Percentiles rank a stretch among this genome's conserved stretches.
Evolutionary conservation across 2,888 invertebrate species (phyloP).

Genomic region (Dolichopus griseipennis): DNA sequence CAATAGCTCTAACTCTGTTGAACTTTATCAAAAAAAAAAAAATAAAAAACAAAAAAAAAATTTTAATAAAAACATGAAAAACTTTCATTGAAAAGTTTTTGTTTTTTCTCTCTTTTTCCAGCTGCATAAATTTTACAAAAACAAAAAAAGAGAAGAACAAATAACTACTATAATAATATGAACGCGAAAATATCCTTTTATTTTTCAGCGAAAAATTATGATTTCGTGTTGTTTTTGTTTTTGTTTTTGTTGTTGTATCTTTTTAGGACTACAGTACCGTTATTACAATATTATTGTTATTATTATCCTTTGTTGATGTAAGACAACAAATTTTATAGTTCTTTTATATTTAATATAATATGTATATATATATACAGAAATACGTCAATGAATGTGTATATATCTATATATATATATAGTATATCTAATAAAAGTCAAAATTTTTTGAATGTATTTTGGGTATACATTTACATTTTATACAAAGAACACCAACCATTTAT

Average conservation of each 20-base stretch:
- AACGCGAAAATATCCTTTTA: background rate
- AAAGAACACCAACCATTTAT: too few species aligned
- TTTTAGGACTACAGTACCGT: background rate
- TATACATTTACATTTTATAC: too few species aligned
- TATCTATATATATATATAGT: too few species aligned
- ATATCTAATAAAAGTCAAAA: too few species aligned
- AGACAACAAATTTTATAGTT: background rate
- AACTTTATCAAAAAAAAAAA: background rate
- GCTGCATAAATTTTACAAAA: background rate
- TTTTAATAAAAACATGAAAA: background rate
- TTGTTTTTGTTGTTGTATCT: too few species aligned
- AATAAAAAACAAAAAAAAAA: too few species aligned
- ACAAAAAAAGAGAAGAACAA: background rate
- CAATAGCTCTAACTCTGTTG: background rate
- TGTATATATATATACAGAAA: background rate
- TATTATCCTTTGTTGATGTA: constrained; percentile 1
- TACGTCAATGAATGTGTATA: too few species aligned
- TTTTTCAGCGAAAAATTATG: background rate
- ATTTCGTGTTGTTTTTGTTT: background rate
- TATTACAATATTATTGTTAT: constrained; percentile 1
- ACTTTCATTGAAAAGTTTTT: background rate
- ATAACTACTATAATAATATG: too few species aligned
- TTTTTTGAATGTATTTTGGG: too few species aligned
- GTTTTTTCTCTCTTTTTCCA: background rate
- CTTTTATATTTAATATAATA: background rate